phyloP scores from a whole-genome alignment of 2,113 vertebrate genomes.

The Colaptes auratus region DNA sequence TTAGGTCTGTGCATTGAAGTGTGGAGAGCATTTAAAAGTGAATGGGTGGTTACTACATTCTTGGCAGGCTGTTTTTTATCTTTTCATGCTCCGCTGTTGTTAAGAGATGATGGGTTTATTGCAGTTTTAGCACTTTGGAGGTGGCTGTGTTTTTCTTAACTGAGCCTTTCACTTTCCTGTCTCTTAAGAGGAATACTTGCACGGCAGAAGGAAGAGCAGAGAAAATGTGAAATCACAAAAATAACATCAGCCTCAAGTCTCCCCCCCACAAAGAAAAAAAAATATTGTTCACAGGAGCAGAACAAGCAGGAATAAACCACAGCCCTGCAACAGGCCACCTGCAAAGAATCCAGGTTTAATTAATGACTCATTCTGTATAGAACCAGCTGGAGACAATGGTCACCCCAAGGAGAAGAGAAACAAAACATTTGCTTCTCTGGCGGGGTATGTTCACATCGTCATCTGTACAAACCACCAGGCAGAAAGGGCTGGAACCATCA shows the following conservation, averaged over 20 bases:
- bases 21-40: slow-evolving; percentile 98
- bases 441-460: slow-evolving; percentile 42
- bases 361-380: slow-evolving; percentile 72
- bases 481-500: not conserved
- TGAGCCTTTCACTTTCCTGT: slow-evolving; percentile 73
- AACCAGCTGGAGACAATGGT: slow-evolving; percentile 73
- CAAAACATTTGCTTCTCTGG: slow-evolving; percentile 66
- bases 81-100: slow-evolving; percentile 91
- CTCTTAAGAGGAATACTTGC: slow-evolving; percentile 72
- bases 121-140: slow-evolving; percentile 96
- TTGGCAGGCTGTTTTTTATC: slow-evolving; percentile 89
- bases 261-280: not conserved
- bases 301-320: slow-evolving; percentile 64
- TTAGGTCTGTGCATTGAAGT: slow-evolving; percentile 96
- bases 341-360: slow-evolving; percentile 76
- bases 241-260: slow-evolving; percentile 37
- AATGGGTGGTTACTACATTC: slow-evolving; percentile 94
- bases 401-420: slow-evolving; percentile 72
- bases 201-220: slow-evolving; percentile 58
- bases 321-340: slow-evolving; percentile 56
- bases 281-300: slow-evolving; percentile 62
- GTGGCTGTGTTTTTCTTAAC: slow-evolving; percentile 83
- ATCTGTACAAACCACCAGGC: slow-evolving; percentile 1
- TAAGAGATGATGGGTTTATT: slow-evolving; percentile 98
- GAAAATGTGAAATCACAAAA: slow-evolving; percentile 61